These are phyloP conservation scores for Brachionus paranguensis DNA, from an alignment of 1,140 invertebrate genomes.

Conservation along the genomic window DNA sequence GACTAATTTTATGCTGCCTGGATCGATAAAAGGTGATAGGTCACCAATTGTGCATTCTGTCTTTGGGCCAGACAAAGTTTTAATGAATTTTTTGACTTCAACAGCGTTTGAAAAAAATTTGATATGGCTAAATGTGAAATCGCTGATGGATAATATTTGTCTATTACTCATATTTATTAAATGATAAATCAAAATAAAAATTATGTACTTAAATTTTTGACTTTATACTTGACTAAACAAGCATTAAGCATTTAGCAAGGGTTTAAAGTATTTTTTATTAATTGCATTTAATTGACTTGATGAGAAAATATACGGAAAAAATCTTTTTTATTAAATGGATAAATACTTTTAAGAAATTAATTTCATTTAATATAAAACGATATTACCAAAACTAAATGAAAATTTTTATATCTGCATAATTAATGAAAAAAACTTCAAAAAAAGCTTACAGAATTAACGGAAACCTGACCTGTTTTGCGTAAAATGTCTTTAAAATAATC, in stretches of 20 bases:
- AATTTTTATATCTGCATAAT: too few relatives aligned
- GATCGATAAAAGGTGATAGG: neutral
- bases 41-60: neutral
- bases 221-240: neutral
- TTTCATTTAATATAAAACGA: too few relatives aligned
- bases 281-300: neutral
- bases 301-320: neutral
- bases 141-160: neutral
- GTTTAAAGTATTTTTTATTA: neutral
- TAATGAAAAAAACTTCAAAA: too few relatives aligned
- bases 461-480: too few relatives aligned
- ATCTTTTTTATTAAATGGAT: neutral
- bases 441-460: too few relatives aligned
- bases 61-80: neutral
- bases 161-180: neutral
- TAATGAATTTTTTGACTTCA: neutral
- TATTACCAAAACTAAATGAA: too few relatives aligned
- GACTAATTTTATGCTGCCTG: neutral
- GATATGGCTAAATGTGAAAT: neutral
- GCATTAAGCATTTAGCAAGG: too few relatives aligned
- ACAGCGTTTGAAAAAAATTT: neutral
- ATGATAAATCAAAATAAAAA: neutral
- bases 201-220: neutral
- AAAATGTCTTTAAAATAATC: too few relatives aligned
- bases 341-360: neutral